Evolutionary conservation across 2,113 vertebrate genomes (phyloP).

Genomic region (Percina caprodes): DNA sequence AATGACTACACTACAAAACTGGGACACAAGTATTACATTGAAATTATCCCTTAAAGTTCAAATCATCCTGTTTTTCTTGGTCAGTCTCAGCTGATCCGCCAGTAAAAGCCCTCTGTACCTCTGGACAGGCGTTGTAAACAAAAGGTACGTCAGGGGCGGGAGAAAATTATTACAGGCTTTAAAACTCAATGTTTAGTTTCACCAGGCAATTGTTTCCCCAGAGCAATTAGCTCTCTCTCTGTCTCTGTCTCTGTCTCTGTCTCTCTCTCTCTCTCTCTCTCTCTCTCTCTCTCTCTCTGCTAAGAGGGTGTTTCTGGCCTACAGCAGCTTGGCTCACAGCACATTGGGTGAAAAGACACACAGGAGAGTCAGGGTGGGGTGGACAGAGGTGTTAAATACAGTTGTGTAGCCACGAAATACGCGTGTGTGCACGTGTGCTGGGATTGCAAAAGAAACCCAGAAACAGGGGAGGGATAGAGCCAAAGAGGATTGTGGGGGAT

Average conservation of each 20-base stretch:
- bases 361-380: constrained; percentile 49
- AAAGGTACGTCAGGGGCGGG: neutral
- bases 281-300: neutral
- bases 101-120: neutral
- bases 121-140: neutral
- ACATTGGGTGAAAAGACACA: constrained; percentile 46
- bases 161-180: constrained; percentile 26
- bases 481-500: constrained; percentile 64
- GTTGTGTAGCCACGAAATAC: constrained; percentile 29
- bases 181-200: constrained; percentile 16
- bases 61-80: neutral
- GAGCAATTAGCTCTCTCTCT: constrained; percentile 28
- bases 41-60: neutral
- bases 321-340: constrained; percentile 25
- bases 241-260: constrained; percentile 1
- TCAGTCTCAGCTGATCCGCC: neutral
- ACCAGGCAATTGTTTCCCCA: constrained; percentile 11
- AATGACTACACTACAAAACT: neutral
- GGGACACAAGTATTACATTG: neutral
- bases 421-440: neutral
- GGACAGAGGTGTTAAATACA: constrained; percentile 53
- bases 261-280: constrained; percentile 5
- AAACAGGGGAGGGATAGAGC: constrained; percentile 24
- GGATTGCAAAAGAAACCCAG: constrained; percentile 44
- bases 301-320: constrained; percentile 58